These are phyloP conservation scores for Trichoplusia ni DNA, from an alignment of 1,140 invertebrate species.

Conservation along the genomic window DNA sequence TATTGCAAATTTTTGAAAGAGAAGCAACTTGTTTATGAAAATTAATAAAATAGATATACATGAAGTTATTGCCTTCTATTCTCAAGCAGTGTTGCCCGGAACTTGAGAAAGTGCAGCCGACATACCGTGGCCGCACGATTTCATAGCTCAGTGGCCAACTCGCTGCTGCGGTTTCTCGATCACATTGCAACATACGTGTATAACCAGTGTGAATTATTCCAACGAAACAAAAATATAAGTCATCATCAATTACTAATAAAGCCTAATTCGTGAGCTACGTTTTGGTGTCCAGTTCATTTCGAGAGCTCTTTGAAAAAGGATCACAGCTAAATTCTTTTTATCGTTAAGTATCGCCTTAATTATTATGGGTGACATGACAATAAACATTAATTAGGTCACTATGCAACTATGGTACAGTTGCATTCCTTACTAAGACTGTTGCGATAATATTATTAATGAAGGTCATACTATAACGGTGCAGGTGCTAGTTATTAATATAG, in stretches of 20 bases:
- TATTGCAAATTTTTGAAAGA: too few relatives aligned
- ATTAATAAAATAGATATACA: too few relatives aligned
- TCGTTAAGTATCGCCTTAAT: background rate
- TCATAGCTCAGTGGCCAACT: slow-evolving; percentile 71
- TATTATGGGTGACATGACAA: slow-evolving; percentile 9
- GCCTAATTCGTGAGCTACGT: too few relatives aligned
- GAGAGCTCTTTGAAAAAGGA: background rate
- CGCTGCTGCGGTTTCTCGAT: slow-evolving; percentile 61
- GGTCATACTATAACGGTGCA: slow-evolving; percentile 46
- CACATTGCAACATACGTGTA: slow-evolving; percentile 42
- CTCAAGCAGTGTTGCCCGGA: slow-evolving; percentile 27
- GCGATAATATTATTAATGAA: slow-evolving; percentile 56
- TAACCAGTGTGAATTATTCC: background rate
- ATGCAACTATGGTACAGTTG: slow-evolving; percentile 32
- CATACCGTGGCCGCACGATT: slow-evolving; percentile 68
- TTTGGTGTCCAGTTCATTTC: background rate
- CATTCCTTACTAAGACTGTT: slow-evolving; percentile 49
- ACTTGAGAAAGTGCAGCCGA: slow-evolving; percentile 66
- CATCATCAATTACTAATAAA: background rate
- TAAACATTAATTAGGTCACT: slow-evolving; percentile 34
- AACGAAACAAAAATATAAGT: background rate
- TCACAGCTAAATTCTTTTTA: background rate
- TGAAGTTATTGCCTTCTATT: slow-evolving; percentile 4
- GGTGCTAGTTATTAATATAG: slow-evolving; percentile 50
- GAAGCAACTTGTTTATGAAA: too few relatives aligned